A percentile compares a stretch with the other conserved stretches of the same genome.
Evolutionary conservation across 2,888 invertebrate genomes (phyloP).

Genomic region (Metallyticus violacea): DNA sequence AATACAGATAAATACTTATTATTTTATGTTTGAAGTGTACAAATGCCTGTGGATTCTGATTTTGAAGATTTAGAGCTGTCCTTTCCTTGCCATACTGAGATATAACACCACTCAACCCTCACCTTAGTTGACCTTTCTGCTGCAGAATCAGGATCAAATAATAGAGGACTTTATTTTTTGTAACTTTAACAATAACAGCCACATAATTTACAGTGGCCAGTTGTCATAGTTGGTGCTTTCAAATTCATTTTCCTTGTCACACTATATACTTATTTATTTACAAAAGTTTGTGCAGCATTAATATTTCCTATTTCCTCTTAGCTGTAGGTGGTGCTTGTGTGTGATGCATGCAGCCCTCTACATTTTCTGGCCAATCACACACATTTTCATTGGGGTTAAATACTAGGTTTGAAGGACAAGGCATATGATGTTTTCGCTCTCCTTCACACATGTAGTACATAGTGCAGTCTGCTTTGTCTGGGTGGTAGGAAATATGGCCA

Average conservation of each 20-base stretch:
- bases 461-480: constrained; percentile 86
- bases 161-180: neutral
- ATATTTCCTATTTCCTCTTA: constrained; percentile 19
- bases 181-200: neutral
- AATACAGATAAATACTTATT: neutral
- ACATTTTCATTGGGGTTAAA: constrained; percentile 92
- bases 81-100: neutral
- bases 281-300: neutral
- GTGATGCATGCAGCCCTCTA: constrained; percentile 77
- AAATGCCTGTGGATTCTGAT: neutral
- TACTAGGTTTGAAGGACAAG: constrained; percentile 87
- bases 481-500: constrained; percentile 92
- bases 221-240: neutral
- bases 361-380: constrained; percentile 95
- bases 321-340: constrained; percentile 61
- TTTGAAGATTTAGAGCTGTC: neutral
- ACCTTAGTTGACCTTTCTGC: neutral
- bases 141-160: neutral
- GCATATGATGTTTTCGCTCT: constrained; percentile 93
- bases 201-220: neutral
- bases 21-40: neutral
- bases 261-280: neutral
- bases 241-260: neutral
- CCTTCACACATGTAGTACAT: constrained; percentile 97
- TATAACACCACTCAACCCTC: neutral